These are phyloP conservation scores for Lates calcarifer DNA, from an alignment of 2,113 vertebrate species.

Conservation along the genomic window DNA sequence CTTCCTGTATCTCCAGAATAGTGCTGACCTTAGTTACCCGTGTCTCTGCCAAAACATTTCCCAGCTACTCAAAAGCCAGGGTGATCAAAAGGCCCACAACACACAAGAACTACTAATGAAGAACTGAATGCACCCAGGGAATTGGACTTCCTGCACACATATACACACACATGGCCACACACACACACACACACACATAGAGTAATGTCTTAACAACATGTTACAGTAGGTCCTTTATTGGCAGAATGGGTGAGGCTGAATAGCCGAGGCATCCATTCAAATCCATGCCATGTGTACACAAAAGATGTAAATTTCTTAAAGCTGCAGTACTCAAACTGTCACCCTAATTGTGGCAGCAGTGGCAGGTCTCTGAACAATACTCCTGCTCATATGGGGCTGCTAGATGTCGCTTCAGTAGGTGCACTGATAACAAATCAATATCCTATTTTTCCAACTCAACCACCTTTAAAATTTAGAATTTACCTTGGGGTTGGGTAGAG, in stretches of 20 bases:
- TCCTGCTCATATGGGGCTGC: background rate
- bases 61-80: conserved; percentile 66
- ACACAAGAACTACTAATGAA: conserved; percentile 81
- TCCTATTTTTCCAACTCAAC: background rate
- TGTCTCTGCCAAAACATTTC: conserved; percentile 80
- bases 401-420: background rate
- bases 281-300: conserved; percentile 58
- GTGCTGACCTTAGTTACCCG: conserved; percentile 80
- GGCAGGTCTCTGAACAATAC: background rate
- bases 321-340: conserved; percentile 20
- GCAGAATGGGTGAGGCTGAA: conserved; percentile 58
- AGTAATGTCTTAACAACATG: conserved; percentile 6
- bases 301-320: conserved; percentile 50
- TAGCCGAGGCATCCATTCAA: conserved; percentile 64
- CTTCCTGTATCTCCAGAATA: conserved; percentile 39
- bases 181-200: conserved; percentile 4
- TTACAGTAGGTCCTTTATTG: conserved; percentile 67
- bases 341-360: background rate
- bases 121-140: conserved; percentile 59
- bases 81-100: conserved; percentile 62
- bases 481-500: background rate
- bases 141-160: conserved; percentile 60
- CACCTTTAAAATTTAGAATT: background rate
- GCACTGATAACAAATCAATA: background rate
- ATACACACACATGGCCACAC: background rate